Percentiles rank a stretch among this genome's conserved stretches.
phyloP scores from a whole-genome alignment of 2,888 invertebrate species.

The Ennomos quercinarius region DNA sequence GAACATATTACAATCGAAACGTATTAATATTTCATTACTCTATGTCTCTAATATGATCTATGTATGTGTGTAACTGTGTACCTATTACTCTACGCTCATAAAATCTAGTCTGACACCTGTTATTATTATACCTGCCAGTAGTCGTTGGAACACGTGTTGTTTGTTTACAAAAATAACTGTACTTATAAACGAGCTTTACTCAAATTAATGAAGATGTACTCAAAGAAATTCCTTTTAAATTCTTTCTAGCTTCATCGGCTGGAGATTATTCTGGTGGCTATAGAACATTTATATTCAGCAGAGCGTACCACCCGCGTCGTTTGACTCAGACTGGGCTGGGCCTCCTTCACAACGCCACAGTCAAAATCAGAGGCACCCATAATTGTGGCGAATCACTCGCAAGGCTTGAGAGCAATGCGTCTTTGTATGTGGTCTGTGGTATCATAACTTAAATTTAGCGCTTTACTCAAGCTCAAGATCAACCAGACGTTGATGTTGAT shows the following conservation, averaged over 20 bases:
- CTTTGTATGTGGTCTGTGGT: too few species aligned
- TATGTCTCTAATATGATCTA: slow-evolving; percentile 1
- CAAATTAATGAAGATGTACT: background rate
- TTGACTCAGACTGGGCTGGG: slow-evolving; percentile 46
- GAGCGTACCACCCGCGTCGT: slow-evolving; percentile 76
- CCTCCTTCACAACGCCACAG: slow-evolving; percentile 45
- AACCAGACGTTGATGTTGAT: slow-evolving; percentile 40
- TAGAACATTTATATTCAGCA: slow-evolving; percentile 71
- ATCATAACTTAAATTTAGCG: too few species aligned
- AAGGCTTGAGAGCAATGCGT: slow-evolving; percentile 40
- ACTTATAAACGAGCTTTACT: too few species aligned
- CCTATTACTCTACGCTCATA: background rate
- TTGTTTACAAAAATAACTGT: slow-evolving; percentile 5
- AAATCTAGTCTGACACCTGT: slow-evolving; percentile 26
- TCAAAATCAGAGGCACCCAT: slow-evolving; percentile 65
- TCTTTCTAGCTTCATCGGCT: slow-evolving; percentile 42
- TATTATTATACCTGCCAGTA: background rate
- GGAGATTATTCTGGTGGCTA: slow-evolving; percentile 53
- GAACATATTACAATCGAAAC: slow-evolving; percentile 26
- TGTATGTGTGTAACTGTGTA: too few species aligned
- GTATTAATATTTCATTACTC: slow-evolving; percentile 6
- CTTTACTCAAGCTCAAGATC: slow-evolving; percentile 27
- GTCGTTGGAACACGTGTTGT: background rate
- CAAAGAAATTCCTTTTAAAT: slow-evolving; percentile 37
- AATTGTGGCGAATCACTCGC: slow-evolving; percentile 52